A percentile compares a stretch with the other conserved stretches of the same genome.
Evolutionary conservation across 2,113 vertebrate genomes (phyloP).

Genomic region (Microcebus lehilahytsara): DNA sequence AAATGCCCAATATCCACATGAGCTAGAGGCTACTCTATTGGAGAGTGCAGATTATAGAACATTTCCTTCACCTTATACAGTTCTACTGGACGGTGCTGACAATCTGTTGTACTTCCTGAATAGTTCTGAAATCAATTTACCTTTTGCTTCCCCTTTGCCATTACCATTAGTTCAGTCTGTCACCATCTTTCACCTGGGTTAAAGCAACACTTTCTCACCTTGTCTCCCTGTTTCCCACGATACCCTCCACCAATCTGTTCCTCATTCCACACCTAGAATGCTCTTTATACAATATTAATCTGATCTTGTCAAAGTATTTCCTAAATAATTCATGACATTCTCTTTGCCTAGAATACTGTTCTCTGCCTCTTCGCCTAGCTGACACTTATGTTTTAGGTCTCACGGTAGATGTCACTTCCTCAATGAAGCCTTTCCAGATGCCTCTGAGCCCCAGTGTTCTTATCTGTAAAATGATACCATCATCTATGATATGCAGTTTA

Average conservation of each 20-base stretch:
- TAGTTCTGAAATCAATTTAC: not conserved
- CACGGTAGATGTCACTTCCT: not conserved
- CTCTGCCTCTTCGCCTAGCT: not conserved
- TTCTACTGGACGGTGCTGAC: not conserved
- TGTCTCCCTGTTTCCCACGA: not conserved
- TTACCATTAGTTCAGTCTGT: not conserved
- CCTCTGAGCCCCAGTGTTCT: not conserved
- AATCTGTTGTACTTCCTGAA: not conserved
- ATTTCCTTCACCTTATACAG: not conserved
- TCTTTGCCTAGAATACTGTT: not conserved
- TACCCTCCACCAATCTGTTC: not conserved
- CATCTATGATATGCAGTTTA: not conserved
- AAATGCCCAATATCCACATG: not conserved
- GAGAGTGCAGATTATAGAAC: not conserved
- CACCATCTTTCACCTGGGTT: not conserved
- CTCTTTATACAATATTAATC: not conserved
- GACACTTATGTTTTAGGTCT: not conserved
- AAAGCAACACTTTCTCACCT: not conserved
- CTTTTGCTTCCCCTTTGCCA: not conserved
- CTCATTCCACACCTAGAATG: not conserved
- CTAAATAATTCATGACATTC: not conserved
- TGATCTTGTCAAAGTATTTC: not conserved
- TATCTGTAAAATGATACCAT: not conserved
- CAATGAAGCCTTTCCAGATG: not conserved
- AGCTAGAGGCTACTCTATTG: not conserved